phyloP scores from a whole-genome alignment of 2,888 invertebrate genomes.

The Megamerina dolium region DNA sequence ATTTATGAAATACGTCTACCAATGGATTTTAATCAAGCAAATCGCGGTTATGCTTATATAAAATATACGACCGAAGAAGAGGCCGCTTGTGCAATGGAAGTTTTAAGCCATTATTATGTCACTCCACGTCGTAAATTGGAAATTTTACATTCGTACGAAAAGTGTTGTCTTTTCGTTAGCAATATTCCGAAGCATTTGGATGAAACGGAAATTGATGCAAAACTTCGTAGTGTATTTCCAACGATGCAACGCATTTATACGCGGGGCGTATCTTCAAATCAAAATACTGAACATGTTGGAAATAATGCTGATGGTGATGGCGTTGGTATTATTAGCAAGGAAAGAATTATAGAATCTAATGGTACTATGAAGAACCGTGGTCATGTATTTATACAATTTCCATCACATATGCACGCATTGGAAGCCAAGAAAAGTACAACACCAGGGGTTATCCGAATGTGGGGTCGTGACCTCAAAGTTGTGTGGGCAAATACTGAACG shows the following conservation, averaged over 20 bases:
- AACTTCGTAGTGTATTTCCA: constrained; percentile 28
- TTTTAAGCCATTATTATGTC: constrained; percentile 32
- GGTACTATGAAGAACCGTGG: constrained; percentile 29
- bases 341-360: neutral
- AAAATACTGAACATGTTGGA: neutral
- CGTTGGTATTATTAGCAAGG: neutral
- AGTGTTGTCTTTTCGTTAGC: constrained; percentile 34
- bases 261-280: constrained; percentile 14
- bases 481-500: constrained; percentile 36
- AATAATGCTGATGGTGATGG: neutral
- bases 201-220: constrained; percentile 28
- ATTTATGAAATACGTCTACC: constrained; percentile 39
- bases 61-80: constrained; percentile 33
- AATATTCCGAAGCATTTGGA: constrained; percentile 34
- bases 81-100: constrained; percentile 32
- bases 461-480: constrained; percentile 35
- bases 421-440: constrained; percentile 33
- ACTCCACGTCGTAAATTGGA: constrained; percentile 26
- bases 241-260: constrained; percentile 27
- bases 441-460: constrained; percentile 31
- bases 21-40: constrained; percentile 32
- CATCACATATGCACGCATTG: constrained; percentile 31
- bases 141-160: constrained; percentile 34
- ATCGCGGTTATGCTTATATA: constrained; percentile 36
- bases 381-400: constrained; percentile 35